These are phyloP conservation scores for Geotrupes spiniger DNA, from an alignment of 2,888 invertebrate genomes.

Conservation along the genomic window DNA sequence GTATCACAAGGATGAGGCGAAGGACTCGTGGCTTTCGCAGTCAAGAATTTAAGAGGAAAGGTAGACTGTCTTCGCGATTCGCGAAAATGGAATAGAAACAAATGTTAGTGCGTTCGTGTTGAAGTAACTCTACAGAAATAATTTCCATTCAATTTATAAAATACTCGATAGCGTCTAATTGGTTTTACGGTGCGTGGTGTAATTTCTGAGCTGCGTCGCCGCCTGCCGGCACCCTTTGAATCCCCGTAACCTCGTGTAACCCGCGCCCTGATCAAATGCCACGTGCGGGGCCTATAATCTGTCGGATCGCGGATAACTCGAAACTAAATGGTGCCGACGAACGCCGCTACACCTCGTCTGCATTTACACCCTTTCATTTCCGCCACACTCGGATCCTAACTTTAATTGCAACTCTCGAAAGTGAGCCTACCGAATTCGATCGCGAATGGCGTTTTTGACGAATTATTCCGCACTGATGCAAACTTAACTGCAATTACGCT, in stretches of 20 bases:
- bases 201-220: too few species aligned
- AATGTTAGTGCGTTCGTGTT: too few species aligned
- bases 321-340: conserved; percentile 26
- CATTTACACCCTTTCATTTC: conserved; percentile 45
- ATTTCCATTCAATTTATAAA: too few species aligned
- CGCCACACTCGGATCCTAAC: conserved; percentile 36
- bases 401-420: conserved; percentile 34
- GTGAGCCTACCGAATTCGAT: too few species aligned
- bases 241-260: conserved; percentile 10
- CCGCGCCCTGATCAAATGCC: conserved; percentile 15
- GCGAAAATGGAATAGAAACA: too few species aligned
- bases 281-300: conserved; percentile 41
- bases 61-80: not conserved
- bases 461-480: too few species aligned
- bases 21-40: conserved; percentile 18
- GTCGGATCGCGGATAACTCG: conserved; percentile 39
- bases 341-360: conserved; percentile 34
- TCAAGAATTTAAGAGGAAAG: not conserved
- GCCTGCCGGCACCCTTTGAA: not conserved
- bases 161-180: too few species aligned
- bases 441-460: too few species aligned
- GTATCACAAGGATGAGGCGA: conserved; percentile 24
- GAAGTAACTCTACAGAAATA: too few species aligned
- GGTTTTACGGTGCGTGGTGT: too few species aligned
- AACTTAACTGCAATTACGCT: too few species aligned